Evolutionary conservation across 1,140 invertebrate species (phyloP), one percentile per base, ranked within the genome.

Genomic region (Papilio glaucus): DNA sequence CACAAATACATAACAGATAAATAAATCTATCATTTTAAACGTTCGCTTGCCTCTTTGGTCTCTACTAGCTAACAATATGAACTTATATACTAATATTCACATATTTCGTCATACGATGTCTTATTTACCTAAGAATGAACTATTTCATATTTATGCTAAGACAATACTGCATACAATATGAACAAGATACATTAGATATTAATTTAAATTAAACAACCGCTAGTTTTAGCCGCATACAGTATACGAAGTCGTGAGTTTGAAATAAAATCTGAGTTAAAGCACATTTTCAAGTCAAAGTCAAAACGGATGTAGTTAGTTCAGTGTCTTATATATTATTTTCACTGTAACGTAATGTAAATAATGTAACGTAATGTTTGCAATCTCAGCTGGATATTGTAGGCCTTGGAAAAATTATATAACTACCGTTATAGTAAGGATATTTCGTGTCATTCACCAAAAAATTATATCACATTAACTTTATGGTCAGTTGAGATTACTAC

Each of bases 31-130:
- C 62, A 68, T 33, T 79, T 82, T 79, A 84, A 84, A 81, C 80
- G 78, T 69, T 81, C 82, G 77, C 79, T 85, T 84, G 86, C 89
- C 88, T 92, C 90, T 92, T 92, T 92, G 90, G 90, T 90, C 81
- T 91, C 85, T 91, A 92, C 90, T 92, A 92, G 90, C 90, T 92
- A 92, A 61, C 77, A 77, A 78, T 63, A 63, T 69, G 24, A 21
- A 26, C 38, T 53, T 72, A 45, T 68, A 73, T 60, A 15, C 49
- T 67, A 72, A 61, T 74, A 77, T 74, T 77, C 72, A 71, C 71
- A 63, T 49, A 49, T 72, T 65, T 65, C 41, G 61, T 53, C 24
- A 38, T 57, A 71, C 69, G 53, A 71, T n/a, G n/a, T n/a, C n/a
- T 18, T 0, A 42, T 67, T 24, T 41, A 21, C 18, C 21, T 41